Percentiles rank a stretch among this genome's conserved stretches.
These are phyloP conservation scores for Artemia sp. DNA, from an alignment of 2,888 invertebrate genomes.

Conservation along the genomic window DNA sequence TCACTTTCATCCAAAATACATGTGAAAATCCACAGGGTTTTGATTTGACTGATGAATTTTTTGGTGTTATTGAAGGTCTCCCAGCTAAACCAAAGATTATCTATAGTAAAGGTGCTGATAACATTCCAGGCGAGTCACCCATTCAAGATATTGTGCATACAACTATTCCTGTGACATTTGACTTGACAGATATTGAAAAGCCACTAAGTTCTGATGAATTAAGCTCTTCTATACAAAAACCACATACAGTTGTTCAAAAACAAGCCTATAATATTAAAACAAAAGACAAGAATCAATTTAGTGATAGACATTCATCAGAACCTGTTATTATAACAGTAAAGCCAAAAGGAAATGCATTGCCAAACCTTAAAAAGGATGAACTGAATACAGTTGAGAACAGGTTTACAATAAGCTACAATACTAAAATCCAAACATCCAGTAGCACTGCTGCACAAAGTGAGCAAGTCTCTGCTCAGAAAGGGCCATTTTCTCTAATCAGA, in stretches of 20 bases:
- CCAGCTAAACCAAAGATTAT: neutral
- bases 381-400: neutral
- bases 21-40: constrained; percentile 1
- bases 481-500: neutral
- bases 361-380: constrained; percentile 2
- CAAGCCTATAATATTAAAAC: too few relatives aligned
- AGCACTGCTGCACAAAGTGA: neutral
- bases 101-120: neutral
- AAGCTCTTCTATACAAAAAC: neutral
- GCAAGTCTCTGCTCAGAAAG: neutral
- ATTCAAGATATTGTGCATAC: neutral
- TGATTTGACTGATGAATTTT: constrained; percentile 4
- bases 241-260: neutral
- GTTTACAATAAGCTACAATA: too few relatives aligned
- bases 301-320: neutral
- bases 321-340: neutral
- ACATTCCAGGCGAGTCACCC: neutral
- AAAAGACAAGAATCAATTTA: too few relatives aligned
- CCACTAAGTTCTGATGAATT: neutral
- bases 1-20: neutral
- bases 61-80: constrained; percentile 11
- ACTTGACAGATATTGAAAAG: neutral
- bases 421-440: too few relatives aligned
- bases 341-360: neutral
- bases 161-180: constrained; percentile 3